A percentile compares a stretch with the other conserved stretches of the same genome.
Evolutionary conservation across 2,113 vertebrate species (phyloP).

Genomic region (Sinocyclocheilus anshuiensis): DNA sequence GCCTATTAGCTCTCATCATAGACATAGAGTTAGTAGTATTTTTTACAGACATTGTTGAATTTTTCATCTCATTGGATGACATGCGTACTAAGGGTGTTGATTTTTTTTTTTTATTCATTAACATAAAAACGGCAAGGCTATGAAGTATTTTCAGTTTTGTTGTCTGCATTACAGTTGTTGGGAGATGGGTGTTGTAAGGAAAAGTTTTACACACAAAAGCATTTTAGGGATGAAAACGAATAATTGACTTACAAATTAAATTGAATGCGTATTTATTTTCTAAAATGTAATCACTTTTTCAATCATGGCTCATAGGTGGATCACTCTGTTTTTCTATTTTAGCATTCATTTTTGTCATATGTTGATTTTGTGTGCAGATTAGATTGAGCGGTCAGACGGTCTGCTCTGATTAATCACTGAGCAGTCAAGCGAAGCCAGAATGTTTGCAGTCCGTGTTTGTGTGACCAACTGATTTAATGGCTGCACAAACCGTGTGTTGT

Average conservation of each 20-base stretch:
- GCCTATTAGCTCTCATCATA: background rate
- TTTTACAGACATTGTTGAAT: background rate
- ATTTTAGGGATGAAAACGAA: no score
- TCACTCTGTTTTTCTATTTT: background rate
- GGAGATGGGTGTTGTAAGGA: no score
- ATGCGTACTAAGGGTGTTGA: background rate
- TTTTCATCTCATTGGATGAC: background rate
- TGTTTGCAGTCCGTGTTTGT: slow-evolving; percentile 10
- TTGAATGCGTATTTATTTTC: background rate
- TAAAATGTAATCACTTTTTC: background rate
- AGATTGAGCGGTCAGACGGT: slow-evolving; percentile 31
- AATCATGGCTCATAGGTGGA: background rate
- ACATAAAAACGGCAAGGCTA: background rate
- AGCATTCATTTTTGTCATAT: background rate
- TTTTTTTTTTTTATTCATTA: background rate
- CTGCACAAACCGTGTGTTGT: background rate
- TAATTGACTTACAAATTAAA: no score
- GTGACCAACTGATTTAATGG: slow-evolving; percentile 21
- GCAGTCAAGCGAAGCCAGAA: slow-evolving; percentile 20
- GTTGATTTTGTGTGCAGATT: slow-evolving; percentile 18
- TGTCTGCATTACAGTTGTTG: no score
- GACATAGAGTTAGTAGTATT: background rate
- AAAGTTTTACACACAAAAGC: no score
- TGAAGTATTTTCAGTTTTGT: background rate
- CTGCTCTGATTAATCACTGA: slow-evolving; percentile 21